Percentiles rank a stretch among this genome's conserved stretches.
Evolutionary conservation across 2,797 vertebrate species (phyloP).

Genomic region (Natrix natrix): DNA sequence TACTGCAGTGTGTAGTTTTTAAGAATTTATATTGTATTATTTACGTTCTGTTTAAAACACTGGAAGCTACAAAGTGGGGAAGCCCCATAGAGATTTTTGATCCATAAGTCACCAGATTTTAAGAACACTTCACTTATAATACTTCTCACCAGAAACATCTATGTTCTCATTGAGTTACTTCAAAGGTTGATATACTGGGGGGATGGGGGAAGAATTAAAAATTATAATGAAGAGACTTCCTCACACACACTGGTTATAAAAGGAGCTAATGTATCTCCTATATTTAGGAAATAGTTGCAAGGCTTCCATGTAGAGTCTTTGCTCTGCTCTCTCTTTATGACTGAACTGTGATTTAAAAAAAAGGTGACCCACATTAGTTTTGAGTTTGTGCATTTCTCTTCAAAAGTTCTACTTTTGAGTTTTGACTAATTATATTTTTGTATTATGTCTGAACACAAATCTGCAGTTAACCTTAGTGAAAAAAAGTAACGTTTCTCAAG

Average conservation of each 20-base stretch:
- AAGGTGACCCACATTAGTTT: background rate
- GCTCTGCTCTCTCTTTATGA: background rate
- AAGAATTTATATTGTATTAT: constrained; percentile 61
- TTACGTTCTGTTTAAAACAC: constrained; percentile 54
- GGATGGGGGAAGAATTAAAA: constrained; percentile 21
- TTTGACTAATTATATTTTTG: background rate
- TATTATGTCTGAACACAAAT: background rate
- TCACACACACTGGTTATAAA: constrained; percentile 44
- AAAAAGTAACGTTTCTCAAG: background rate
- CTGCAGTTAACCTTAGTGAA: background rate
- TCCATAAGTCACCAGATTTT: constrained; percentile 58
- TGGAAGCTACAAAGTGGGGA: constrained; percentile 66
- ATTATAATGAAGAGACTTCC: background rate
- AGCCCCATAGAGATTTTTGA: constrained; percentile 60
- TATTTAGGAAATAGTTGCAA: constrained; percentile 14
- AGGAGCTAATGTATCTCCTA: background rate
- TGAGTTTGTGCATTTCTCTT: background rate
- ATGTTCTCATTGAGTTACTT: constrained; percentile 58
- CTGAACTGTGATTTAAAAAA: background rate
- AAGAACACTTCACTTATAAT: constrained; percentile 64
- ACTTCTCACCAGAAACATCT: constrained; percentile 59
- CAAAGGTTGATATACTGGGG: constrained; percentile 45
- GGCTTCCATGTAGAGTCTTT: background rate
- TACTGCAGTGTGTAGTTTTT: constrained; percentile 67
- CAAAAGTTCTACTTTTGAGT: background rate